A percentile compares a stretch with the other conserved stretches of the same genome.
phyloP scores from a whole-genome alignment of 1,140 invertebrate genomes.

The Charaxes varanes region DNA sequence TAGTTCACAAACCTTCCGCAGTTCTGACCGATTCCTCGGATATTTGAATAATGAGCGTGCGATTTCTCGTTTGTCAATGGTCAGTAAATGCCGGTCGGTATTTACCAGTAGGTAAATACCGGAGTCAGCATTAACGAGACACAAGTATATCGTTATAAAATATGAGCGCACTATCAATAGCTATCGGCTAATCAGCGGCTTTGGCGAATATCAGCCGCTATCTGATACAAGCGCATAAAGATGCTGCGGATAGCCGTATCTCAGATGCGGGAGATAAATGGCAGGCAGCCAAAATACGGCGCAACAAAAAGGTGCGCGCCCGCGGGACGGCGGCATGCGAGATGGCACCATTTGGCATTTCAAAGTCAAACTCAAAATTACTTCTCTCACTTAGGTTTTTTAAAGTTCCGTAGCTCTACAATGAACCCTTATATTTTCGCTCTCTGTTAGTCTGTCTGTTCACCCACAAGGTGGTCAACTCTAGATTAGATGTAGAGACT shows the following conservation, averaged over 20 bases:
- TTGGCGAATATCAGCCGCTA: conserved; percentile 50
- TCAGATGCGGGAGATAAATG: conserved; percentile 66
- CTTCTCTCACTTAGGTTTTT: no score
- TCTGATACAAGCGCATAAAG: conserved; percentile 58
- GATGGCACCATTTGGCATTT: conserved; percentile 11
- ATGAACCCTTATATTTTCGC: no score
- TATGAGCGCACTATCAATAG: conserved; percentile 40
- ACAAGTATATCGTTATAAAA: conserved; percentile 40
- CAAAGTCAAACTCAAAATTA: no score
- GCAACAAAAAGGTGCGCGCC: conserved; percentile 55
- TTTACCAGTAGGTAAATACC: no score
- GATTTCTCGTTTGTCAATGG: conserved; percentile 1
- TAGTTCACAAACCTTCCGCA: not conserved
- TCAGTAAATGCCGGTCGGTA: no score
- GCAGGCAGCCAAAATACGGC: conserved; percentile 65
- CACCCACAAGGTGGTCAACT: no score
- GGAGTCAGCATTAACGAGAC: conserved; percentile 25
- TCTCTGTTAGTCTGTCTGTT: no score
- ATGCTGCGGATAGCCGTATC: conserved; percentile 59
- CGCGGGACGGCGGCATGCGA: conserved; percentile 32
- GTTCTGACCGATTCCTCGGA: not conserved
- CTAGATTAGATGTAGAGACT: no score
- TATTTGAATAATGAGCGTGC: conserved; percentile 8
- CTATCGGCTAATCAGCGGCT: conserved; percentile 58
- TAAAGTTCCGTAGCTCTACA: no score